Base-by-base conservation (phyloP, 2,797 vertebrate species). In the Rallus crepitans region DNA sequence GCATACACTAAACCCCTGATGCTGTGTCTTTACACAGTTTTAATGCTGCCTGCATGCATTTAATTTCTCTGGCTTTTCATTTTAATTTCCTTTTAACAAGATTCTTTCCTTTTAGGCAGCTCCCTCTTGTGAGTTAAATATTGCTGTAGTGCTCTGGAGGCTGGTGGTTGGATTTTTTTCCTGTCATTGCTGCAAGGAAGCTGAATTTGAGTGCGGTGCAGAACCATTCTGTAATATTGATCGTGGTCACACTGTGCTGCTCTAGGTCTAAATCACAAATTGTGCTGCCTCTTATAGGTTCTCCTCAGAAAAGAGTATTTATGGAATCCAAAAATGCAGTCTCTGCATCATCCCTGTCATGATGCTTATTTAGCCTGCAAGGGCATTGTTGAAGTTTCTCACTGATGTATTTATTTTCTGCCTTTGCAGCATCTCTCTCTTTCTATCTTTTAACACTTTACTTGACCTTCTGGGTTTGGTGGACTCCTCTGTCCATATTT, bases 271-370 rank as follows among this genome's bases (percentile, higher is more conserved):
- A 91, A 83, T 94, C 79, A 81, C 42, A 83, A 81, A 75, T 63
- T 90, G 37, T 78, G 69, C 91, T 94, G 61, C 69, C 37, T 86
- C 61, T 91, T 78, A 14, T 1, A 83, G 80, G 27, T 78, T 95
- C 37, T 93, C 23, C 39, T 89, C 30, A 69, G 69, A 78, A 88
- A 86, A 86, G 63, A 15, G 18, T 94, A 86, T 94, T 96, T 95
- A 86, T 91, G 90, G 90, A 94, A 91, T 71, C 64, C 4, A 91
- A 82, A 95, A 90, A 53, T 91, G 87, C 93, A 83, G 61, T 75
- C 57, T 91, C 85, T 91, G 84, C 95, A 93, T 83, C 76, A 81
- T 76, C 37, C 12, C 65, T 71, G 57, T 78, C 33, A 47, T 68
- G 56, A 79, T 0, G 0, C 45, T 89, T 92, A 79, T 55, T 66